Evolutionary conservation across 2,113 vertebrate species (phyloP).

Genomic region (Bothrops jararaca): DNA sequence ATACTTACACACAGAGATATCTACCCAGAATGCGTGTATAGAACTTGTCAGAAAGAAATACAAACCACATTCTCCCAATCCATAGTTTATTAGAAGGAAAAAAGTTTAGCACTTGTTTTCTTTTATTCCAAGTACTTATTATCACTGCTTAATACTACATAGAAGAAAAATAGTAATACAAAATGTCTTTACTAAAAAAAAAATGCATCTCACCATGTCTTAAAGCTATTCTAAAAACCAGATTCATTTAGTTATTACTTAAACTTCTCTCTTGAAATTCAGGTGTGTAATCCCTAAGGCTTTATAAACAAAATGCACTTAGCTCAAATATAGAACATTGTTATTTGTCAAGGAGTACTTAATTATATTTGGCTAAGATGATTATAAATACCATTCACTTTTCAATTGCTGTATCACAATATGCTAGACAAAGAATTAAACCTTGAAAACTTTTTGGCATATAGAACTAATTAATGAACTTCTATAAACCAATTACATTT

Average conservation of each 20-base stretch:
- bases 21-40: neutral
- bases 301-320: slow-evolving; percentile 68
- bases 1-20: neutral
- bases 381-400: slow-evolving; percentile 69
- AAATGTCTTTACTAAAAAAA: neutral
- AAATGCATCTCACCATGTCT: slow-evolving; percentile 60
- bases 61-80: neutral
- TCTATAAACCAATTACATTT: neutral
- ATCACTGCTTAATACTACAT: slow-evolving; percentile 5
- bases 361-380: slow-evolving; percentile 74
- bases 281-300: slow-evolving; percentile 86
- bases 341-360: slow-evolving; percentile 74
- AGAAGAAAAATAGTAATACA: slow-evolving; percentile 53
- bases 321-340: slow-evolving; percentile 70
- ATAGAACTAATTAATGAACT: neutral
- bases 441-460: neutral
- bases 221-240: slow-evolving; percentile 58
- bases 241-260: slow-evolving; percentile 68
- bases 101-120: slow-evolving; percentile 15
- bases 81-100: neutral
- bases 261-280: slow-evolving; percentile 74
- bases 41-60: neutral
- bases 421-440: slow-evolving; percentile 32
- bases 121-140: slow-evolving; percentile 34
- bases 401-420: slow-evolving; percentile 63